A percentile compares a stretch with the other conserved stretches of the same genome.
These are phyloP conservation scores for Melanotaenia nigrans DNA, from an alignment of 2,797 vertebrate genomes.

Conservation along the genomic window DNA sequence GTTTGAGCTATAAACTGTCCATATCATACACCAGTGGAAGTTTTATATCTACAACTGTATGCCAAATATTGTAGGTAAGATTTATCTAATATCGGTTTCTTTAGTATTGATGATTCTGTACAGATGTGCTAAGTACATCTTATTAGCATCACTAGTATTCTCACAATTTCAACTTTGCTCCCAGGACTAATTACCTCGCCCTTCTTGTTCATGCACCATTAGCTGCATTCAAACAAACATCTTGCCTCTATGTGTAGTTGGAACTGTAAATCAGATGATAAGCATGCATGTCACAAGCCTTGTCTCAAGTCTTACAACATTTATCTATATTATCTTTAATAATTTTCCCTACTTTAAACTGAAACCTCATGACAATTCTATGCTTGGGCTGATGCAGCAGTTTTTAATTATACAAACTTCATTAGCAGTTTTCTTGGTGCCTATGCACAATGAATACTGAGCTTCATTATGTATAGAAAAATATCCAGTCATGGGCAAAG, in stretches of 20 bases:
- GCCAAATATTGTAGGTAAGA: too few relatives aligned
- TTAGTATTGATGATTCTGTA: too few relatives aligned
- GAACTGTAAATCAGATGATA: background rate
- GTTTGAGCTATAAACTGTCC: too few relatives aligned
- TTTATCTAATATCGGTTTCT: too few relatives aligned
- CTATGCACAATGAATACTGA: conserved; percentile 68
- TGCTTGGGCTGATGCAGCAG: conserved; percentile 67
- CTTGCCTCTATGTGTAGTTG: background rate
- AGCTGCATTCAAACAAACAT: too few relatives aligned
- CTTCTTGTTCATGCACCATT: too few relatives aligned
- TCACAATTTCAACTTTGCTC: too few relatives aligned
- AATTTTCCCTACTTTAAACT: conserved; percentile 35
- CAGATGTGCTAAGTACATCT: too few relatives aligned
- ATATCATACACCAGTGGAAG: too few relatives aligned
- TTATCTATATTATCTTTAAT: background rate
- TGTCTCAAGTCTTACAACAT: conserved; percentile 3
- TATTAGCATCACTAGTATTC: too few relatives aligned
- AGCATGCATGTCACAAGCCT: background rate
- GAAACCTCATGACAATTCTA: conserved; percentile 52
- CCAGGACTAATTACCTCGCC: too few relatives aligned
- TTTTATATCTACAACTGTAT: too few relatives aligned
- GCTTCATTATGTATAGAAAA: conserved; percentile 63
- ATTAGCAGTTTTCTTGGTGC: conserved; percentile 70
- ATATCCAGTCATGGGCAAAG: conserved; percentile 24
- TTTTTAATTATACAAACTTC: conserved; percentile 73